Conservation (phyloP, 2,113 vertebrate species). For the Saguinus imperator region DNA sequence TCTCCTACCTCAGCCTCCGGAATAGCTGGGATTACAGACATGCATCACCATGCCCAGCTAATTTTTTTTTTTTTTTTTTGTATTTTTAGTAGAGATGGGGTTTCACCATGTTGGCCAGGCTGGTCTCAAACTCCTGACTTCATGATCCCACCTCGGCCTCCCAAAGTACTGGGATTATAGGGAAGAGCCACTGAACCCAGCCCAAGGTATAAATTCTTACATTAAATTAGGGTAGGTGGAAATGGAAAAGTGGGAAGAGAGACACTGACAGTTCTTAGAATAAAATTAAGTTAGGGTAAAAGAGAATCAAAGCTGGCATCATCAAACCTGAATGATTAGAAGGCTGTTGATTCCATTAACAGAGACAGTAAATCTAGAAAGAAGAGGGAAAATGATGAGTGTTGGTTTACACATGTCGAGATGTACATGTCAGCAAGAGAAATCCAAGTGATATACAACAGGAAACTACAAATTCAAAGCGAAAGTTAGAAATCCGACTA, state of each 20-base stretch:
- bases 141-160: too few relatives aligned
- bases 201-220: neutral
- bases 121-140: too few relatives aligned
- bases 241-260: neutral
- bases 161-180: too few relatives aligned
- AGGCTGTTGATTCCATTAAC: neutral
- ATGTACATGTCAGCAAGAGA: neutral
- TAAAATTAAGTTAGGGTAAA: neutral
- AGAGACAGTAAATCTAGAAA: neutral
- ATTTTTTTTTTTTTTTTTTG: too few relatives aligned
- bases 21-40: too few relatives aligned
- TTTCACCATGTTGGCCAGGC: too few relatives aligned
- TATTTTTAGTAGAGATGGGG: too few relatives aligned
- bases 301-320: neutral
- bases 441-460: neutral
- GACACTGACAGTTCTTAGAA: constrained; percentile 4
- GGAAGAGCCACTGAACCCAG: too few relatives aligned
- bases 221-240: neutral
- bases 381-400: neutral
- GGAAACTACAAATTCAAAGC: constrained; percentile 17
- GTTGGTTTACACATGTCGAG: neutral
- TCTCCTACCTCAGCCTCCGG: too few relatives aligned
- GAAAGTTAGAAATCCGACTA: constrained; percentile 3
- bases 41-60: too few relatives aligned
- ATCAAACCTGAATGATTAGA: neutral